Evolutionary conservation across 1,140 invertebrate genomes (phyloP).

Genomic region (Lepidurus couesii): DNA sequence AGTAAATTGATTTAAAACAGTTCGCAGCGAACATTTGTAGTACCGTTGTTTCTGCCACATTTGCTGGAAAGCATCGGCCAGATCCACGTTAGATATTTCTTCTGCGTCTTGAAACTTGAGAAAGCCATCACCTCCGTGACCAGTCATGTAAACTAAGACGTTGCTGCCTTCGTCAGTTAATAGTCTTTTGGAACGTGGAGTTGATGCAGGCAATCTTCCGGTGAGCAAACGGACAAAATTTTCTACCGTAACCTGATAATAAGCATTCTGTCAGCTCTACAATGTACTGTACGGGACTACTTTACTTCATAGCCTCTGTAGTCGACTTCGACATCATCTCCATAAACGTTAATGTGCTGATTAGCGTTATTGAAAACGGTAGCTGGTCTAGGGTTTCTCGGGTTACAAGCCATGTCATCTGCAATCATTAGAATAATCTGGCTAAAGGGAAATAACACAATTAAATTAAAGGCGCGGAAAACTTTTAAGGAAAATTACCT

Average conservation of each 20-base stretch:
- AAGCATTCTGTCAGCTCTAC: conserved; percentile 24
- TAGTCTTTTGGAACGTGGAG: conserved; percentile 89
- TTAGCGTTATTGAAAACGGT: conserved; percentile 98
- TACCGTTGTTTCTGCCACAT: conserved; percentile 98
- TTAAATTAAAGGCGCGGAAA: conserved; percentile 26
- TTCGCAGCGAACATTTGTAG: conserved; percentile 24
- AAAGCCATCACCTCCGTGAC: conserved; percentile 97
- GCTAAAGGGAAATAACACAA: conserved; percentile 39
- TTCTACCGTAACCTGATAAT: conserved; percentile 80
- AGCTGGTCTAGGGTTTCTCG: conserved; percentile 93
- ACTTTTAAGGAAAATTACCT: conserved; percentile 46
- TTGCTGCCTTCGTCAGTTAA: conserved; percentile 96
- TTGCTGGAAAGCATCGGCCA: conserved; percentile 97
- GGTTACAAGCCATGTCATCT: conserved; percentile 99
- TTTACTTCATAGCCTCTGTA: conserved; percentile 92
- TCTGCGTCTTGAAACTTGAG: conserved; percentile 99
- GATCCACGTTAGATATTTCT: conserved; percentile 97
- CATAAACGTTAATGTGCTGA: conserved; percentile 97
- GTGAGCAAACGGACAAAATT: conserved; percentile 96
- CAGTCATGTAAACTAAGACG: conserved; percentile 87
- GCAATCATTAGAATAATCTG: conserved; percentile 96
- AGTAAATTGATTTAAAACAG: conserved; percentile 32
- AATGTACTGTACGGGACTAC: neutral
- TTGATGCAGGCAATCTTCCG: conserved; percentile 79
- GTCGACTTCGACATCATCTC: conserved; percentile 99